Evolutionary conservation across 2,113 vertebrate genomes (phyloP).

Genomic region (Barnardius zonarius): DNA sequence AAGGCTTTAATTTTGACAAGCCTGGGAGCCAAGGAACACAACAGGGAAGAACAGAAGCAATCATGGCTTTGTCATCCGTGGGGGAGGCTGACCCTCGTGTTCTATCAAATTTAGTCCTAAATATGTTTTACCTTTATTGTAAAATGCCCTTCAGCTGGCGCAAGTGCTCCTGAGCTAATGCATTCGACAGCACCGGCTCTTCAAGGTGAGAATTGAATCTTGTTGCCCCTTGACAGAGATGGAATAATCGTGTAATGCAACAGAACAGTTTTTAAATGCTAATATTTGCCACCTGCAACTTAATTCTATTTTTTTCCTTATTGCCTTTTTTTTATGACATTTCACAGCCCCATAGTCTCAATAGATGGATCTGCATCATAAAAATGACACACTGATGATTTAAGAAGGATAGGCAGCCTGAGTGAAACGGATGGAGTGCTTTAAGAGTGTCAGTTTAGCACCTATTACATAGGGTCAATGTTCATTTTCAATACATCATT

Average conservation of each 20-base stretch:
- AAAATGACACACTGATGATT: slow-evolving; percentile 75
- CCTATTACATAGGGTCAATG: slow-evolving; percentile 77
- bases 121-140: slow-evolving; percentile 5
- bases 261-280: slow-evolving; percentile 71
- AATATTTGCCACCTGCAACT: slow-evolving; percentile 66
- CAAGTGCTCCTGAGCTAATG: not conserved
- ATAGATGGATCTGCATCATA: slow-evolving; percentile 67
- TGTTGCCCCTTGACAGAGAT: slow-evolving; percentile 61
- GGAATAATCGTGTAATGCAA: slow-evolving; percentile 49
- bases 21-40: not conserved
- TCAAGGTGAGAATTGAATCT: slow-evolving; percentile 38
- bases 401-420: slow-evolving; percentile 63
- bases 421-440: slow-evolving; percentile 70
- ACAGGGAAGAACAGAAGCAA: not conserved
- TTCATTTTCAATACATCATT: slow-evolving; percentile 76
- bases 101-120: slow-evolving; percentile 32
- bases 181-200: not conserved
- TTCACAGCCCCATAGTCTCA: slow-evolving; percentile 74
- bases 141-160: slow-evolving; percentile 37
- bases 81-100: not conserved
- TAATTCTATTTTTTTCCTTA: slow-evolving; percentile 75
- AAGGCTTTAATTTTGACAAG: slow-evolving; percentile 18
- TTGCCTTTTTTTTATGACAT: slow-evolving; percentile 70
- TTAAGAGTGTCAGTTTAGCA: slow-evolving; percentile 73
- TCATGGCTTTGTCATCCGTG: not conserved